Conservation (phyloP, 2,888 invertebrate species). For the Harpagoxenus sublaevis region DNA sequence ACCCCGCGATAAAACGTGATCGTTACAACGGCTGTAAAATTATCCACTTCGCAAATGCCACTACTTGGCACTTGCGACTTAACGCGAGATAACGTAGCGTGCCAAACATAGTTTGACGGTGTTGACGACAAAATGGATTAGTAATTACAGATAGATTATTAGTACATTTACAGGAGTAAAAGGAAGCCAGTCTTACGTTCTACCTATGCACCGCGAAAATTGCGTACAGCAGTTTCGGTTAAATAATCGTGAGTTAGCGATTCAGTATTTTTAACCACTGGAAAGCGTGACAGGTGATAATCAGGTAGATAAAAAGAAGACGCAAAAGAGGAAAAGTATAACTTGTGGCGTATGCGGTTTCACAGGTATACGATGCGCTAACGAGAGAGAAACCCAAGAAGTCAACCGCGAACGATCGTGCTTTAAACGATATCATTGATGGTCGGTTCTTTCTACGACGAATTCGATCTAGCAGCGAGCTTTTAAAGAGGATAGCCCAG, state of each 20-base stretch:
- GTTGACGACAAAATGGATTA: not conserved
- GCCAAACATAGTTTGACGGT: not conserved
- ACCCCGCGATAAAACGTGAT: slow-evolving; percentile 14
- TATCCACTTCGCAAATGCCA: slow-evolving; percentile 2
- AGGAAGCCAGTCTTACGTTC: not conserved
- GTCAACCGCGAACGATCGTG: slow-evolving; percentile 9
- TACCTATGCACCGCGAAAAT: not conserved
- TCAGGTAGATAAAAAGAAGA: not conserved
- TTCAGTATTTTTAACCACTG: not conserved
- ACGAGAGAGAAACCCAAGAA: slow-evolving; percentile 23
- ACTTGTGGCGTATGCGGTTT: slow-evolving; percentile 5
- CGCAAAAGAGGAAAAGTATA: too few species aligned
- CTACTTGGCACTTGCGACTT: not conserved
- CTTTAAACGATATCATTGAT: slow-evolving; percentile 22
- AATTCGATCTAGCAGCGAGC: not conserved
- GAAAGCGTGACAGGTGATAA: slow-evolving; percentile 6
- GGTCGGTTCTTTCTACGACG: not conserved
- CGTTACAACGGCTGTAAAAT: slow-evolving; percentile 19
- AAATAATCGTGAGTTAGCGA: not conserved
- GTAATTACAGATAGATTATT: not conserved
- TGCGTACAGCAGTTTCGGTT: not conserved
- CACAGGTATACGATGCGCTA: slow-evolving; percentile 15
- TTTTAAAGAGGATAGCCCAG: not conserved
- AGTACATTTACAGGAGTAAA: not conserved
- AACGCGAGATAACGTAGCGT: not conserved